Evolutionary conservation across 2,888 invertebrate species (phyloP), one percentile per base, ranked within the genome.

Genomic region (Hydraecia micacea): DNA sequence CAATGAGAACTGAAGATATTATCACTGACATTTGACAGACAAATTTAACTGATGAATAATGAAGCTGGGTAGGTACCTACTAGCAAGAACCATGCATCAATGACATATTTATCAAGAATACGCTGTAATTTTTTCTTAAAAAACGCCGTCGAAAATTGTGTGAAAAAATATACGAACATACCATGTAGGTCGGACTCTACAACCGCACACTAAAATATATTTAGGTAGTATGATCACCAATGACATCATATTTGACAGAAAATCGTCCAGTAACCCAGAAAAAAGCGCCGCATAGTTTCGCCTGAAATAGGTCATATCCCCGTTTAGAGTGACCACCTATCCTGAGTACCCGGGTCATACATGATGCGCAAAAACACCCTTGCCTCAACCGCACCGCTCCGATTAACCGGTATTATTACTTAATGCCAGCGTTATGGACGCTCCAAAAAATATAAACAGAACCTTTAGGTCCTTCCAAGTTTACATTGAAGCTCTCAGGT

Each of bases 221-320:
- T 83, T 84, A 81, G 46, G 67, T 79, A 63, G 67, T 79, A 63
- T 72, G 72, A 66, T 79, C 79, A 39, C 67, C 76, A 80, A 84
- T 89, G 88, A 90, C 88, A 90, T 91, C 88, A 89, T 83, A 63
- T 84, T 80, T 77, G 77, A 77, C 73, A 78, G 80, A 87, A 90
- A 90, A 87, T 86, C 86, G 86, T 81, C 86, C 85, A 88, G 87
- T 87, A 90, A 88, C 85, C 85, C 85, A 90, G 90, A 90, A 90
- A 90, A 87, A 90, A 91, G 83, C 89, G 80, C 89, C 90, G 92
- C 92, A 92, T 90, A 84, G 89, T 86, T 88, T 90, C 91, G 89
- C 90, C 91, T 90, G 90, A 96, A 95, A 95, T 96, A 96, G 96
- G 96, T 96, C 96, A 96, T 93, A 94, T 94, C 92, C 93, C 93